phyloP scores from a whole-genome alignment of 2,888 invertebrate species.

The Stenurella melanura region DNA sequence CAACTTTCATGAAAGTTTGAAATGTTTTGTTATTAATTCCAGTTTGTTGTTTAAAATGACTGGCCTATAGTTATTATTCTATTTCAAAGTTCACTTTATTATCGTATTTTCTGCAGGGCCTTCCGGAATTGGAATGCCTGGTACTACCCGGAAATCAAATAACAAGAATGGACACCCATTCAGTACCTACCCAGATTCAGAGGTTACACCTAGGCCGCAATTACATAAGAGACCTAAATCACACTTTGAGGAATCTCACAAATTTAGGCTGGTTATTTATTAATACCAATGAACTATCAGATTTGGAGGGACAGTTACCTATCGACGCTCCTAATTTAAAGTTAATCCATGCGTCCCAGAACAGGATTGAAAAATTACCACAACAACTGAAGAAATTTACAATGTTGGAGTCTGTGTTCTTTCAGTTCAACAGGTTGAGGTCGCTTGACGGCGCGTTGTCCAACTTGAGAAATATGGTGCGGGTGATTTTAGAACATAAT shows the following conservation, averaged over 20 bases:
- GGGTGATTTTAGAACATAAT: slow-evolving; percentile 83
- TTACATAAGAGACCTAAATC: slow-evolving; percentile 82
- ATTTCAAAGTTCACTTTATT: no score
- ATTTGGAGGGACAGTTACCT: slow-evolving; percentile 86
- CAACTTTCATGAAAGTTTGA: no score
- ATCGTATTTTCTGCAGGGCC: slow-evolving; percentile 69
- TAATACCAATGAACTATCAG: slow-evolving; percentile 84
- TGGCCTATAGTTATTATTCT: no score
- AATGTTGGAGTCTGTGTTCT: slow-evolving; percentile 82
- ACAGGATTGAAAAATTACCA: slow-evolving; percentile 82
- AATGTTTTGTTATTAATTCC: no score
- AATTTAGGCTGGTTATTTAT: slow-evolving; percentile 87
- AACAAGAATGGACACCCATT: slow-evolving; percentile 82
- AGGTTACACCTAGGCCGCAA: slow-evolving; percentile 86
- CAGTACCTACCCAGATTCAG: slow-evolving; percentile 81
- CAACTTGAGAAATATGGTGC: slow-evolving; percentile 80
- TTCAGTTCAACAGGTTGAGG: slow-evolving; percentile 83
- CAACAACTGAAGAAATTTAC: slow-evolving; percentile 82
- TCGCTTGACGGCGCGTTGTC: slow-evolving; percentile 83
- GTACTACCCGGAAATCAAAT: slow-evolving; percentile 86
- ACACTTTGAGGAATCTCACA: slow-evolving; percentile 84
- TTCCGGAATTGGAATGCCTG: slow-evolving; percentile 80
- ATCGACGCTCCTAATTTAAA: slow-evolving; percentile 79
- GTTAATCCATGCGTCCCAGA: slow-evolving; percentile 84
- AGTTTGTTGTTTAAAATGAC: no score